phyloP scores from a whole-genome alignment of 2,113 vertebrate species.

The Puffinus mauretanicus region DNA sequence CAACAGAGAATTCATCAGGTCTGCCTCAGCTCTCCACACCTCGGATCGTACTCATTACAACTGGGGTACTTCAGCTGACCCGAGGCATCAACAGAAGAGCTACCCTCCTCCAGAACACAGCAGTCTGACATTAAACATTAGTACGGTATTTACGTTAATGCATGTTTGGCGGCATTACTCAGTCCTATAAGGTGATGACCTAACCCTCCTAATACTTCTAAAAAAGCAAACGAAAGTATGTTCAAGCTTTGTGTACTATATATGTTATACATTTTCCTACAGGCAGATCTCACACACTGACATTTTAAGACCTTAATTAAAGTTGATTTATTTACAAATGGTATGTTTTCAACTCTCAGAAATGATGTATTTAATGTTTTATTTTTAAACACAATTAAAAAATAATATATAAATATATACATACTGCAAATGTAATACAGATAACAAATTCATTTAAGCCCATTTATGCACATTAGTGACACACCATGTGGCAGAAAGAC shows the following conservation, averaged over 20 bases:
- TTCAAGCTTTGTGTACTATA: slow-evolving; percentile 46
- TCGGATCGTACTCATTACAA: not conserved
- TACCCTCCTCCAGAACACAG: not conserved
- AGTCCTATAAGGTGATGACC: slow-evolving; percentile 56
- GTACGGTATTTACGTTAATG: slow-evolving; percentile 9
- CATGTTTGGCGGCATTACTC: not conserved
- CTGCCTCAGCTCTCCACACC: not conserved
- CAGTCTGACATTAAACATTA: not conserved
- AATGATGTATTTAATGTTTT: slow-evolving; percentile 93
- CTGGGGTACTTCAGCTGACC: not conserved
- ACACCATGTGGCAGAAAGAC: slow-evolving; percentile 98
- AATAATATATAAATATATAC: slow-evolving; percentile 99
- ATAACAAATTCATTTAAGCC: slow-evolving; percentile 99
- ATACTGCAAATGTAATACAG: slow-evolving; percentile 99
- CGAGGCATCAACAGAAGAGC: slow-evolving; percentile 43
- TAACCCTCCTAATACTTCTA: slow-evolving; percentile 52
- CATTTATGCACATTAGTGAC: slow-evolving; percentile 99
- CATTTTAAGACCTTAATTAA: slow-evolving; percentile 89
- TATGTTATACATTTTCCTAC: slow-evolving; percentile 49
- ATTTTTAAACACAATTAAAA: slow-evolving; percentile 99
- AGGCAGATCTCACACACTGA: slow-evolving; percentile 62
- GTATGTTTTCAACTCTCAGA: slow-evolving; percentile 84
- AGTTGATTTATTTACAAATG: slow-evolving; percentile 96
- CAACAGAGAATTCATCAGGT: not conserved
- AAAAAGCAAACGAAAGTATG: slow-evolving; percentile 50